A percentile compares a stretch with the other conserved stretches of the same genome.
These are phyloP conservation scores for Monodelphis domestica DNA, from an alignment of 2,797 vertebrate species.

Conservation along the genomic window DNA sequence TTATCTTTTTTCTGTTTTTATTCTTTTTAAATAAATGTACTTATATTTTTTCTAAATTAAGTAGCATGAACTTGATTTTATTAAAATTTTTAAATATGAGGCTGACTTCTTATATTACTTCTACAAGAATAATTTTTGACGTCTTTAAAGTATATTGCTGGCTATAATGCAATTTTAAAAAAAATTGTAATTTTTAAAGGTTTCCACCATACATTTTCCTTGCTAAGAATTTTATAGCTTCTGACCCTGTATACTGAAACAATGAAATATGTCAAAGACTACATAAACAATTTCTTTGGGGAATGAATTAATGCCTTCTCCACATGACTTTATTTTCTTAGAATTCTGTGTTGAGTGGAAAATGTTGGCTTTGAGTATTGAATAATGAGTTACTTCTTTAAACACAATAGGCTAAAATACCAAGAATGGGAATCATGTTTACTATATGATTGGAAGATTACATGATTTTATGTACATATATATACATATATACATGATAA, in stretches of 20 bases:
- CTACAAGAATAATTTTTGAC: constrained; percentile 50
- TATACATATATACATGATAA: constrained; percentile 46
- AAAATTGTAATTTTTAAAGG: constrained; percentile 62
- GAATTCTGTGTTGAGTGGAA: constrained; percentile 81
- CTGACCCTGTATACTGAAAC: constrained; percentile 59
- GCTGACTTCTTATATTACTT: constrained; percentile 68
- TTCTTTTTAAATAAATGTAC: constrained; percentile 72
- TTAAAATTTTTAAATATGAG: constrained; percentile 68
- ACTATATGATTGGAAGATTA: constrained; percentile 79
- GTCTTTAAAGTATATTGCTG: constrained; percentile 66
- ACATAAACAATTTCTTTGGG: constrained; percentile 80
- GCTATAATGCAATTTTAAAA: constrained; percentile 60
- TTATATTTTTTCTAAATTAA: constrained; percentile 70
- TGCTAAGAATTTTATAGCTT: constrained; percentile 65
- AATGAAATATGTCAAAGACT: constrained; percentile 78
- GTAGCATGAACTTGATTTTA: constrained; percentile 63
- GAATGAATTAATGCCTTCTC: constrained; percentile 79
- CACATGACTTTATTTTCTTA: constrained; percentile 80
- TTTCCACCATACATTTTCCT: constrained; percentile 2
- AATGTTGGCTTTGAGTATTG: constrained; percentile 74
- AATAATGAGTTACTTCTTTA: constrained; percentile 80
- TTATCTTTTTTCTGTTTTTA: constrained; percentile 57
- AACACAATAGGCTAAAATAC: constrained; percentile 79
- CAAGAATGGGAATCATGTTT: constrained; percentile 73
- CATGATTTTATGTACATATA: too few species aligned